Conservation (phyloP, 1,140 invertebrate species). For the Amyelois transitella region DNA sequence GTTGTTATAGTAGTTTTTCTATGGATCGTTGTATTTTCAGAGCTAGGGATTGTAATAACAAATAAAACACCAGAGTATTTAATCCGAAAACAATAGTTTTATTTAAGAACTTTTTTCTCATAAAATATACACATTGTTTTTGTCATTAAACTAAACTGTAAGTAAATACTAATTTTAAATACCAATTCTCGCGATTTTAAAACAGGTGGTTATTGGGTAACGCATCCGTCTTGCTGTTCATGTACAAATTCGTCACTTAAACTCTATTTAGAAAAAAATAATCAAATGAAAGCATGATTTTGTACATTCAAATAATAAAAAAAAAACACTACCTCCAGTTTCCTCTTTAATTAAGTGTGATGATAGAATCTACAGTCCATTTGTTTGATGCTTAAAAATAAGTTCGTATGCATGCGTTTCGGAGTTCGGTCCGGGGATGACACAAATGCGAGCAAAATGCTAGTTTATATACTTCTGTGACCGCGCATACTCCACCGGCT, state of each 20-base stretch:
- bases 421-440: conserved; percentile 3
- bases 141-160: conserved; percentile 74
- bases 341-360: conserved; percentile 61
- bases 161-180: conserved; percentile 75
- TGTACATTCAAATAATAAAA: conserved; percentile 66
- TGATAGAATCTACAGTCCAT: conserved; percentile 68
- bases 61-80: conserved; percentile 67
- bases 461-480: neutral
- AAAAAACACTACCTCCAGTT: conserved; percentile 52
- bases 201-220: conserved; percentile 32
- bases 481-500: too few species aligned
- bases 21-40: neutral
- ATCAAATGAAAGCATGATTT: conserved; percentile 70
- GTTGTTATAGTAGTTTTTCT: neutral
- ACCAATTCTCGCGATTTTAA: conserved; percentile 65
- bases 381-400: conserved; percentile 64
- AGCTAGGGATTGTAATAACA: conserved; percentile 13
- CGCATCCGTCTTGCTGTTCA: conserved; percentile 35
- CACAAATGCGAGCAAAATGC: conserved; percentile 34
- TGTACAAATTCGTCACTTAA: conserved; percentile 68
- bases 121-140: conserved; percentile 75
- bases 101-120: conserved; percentile 73
- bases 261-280: conserved; percentile 64
- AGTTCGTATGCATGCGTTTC: conserved; percentile 36
- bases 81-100: conserved; percentile 75